Conservation (phyloP, 2,113 vertebrate species). For the Lepus timidus region DNA sequence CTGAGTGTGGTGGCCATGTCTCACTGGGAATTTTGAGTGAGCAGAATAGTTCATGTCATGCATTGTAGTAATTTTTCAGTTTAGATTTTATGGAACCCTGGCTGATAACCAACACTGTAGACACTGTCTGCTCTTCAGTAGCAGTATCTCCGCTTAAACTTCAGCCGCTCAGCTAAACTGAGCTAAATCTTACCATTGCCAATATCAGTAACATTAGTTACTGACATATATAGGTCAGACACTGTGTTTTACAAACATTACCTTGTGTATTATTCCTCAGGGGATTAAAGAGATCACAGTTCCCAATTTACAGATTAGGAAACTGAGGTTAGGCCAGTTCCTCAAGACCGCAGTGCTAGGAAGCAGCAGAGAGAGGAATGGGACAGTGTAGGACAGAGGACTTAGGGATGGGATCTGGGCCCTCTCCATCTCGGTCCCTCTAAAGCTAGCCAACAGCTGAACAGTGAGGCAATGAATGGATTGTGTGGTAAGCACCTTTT, state of each 20-base stretch:
- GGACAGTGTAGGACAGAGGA: background rate
- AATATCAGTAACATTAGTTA: background rate
- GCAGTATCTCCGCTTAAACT: background rate
- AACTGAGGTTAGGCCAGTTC: background rate
- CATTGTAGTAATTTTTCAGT: background rate
- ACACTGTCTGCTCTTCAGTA: background rate
- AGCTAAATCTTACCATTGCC: background rate
- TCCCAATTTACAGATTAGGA: background rate
- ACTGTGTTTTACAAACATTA: background rate
- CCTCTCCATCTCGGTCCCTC: background rate
- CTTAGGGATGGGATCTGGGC: background rate
- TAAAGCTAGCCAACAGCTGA: background rate
- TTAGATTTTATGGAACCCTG: background rate
- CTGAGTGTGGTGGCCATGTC: no score
- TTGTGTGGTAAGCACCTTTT: background rate
- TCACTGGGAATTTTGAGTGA: background rate
- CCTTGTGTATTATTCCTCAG: background rate
- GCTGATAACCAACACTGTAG: background rate
- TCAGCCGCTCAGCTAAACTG: background rate
- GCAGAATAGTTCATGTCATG: background rate
- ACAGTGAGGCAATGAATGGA: background rate
- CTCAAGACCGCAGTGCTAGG: background rate
- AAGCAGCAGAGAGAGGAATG: background rate
- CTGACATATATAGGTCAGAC: background rate
- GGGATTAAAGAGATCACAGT: background rate